Base-by-base conservation (phyloP, 2,888 invertebrate genomes). In the Xestobium rufovillosum region DNA sequence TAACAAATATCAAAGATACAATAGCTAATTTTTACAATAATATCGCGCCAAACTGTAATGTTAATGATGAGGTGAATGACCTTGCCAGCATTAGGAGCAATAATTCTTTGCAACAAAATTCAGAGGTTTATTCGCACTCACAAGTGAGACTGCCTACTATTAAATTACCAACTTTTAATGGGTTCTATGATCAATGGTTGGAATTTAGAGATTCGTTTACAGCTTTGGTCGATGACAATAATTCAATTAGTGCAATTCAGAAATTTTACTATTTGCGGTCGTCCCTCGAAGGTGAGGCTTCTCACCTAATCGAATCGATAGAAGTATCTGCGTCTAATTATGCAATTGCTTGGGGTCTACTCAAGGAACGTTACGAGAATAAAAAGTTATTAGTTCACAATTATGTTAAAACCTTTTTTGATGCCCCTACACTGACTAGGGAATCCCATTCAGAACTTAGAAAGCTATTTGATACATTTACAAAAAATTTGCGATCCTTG, bases 371-470 rank as follows among this genome's bases (percentile, higher is more conserved):
- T 4, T 51, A 43, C 35, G 39, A 47, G 26, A 49, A 49, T 31
- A 42, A 44, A 36, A 31, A 23, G 3, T 17, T 48, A 4, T 39
- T 52, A 9, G 35, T 49, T 19, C 32, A 48, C 29, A 45, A 41
- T 26, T 48, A 49, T 31, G 35, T 52, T 9, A 42, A 41, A 11
- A 41, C 49, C 6, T 34, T 50, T 16, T 49, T 48, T 30, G 38
- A 42, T 19, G 26, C 41, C 26, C 34, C 34, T n/a, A 26, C 6
- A 6, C n/a, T 43, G n/a, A 12, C 11, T 4, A 43, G 17, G 19
- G 39, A 43, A 23, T 39, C 36, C 2, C 36, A 43, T 36, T 14
- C 11, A 4, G 39, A 27, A 9, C 39, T 45, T 17, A 38, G 45
- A 31, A 41, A 31, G 11, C 30, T 44, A 16, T 36, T 17, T 29